phyloP scores from a whole-genome alignment of 2,888 invertebrate genomes.

The Agriotes lineatus region DNA sequence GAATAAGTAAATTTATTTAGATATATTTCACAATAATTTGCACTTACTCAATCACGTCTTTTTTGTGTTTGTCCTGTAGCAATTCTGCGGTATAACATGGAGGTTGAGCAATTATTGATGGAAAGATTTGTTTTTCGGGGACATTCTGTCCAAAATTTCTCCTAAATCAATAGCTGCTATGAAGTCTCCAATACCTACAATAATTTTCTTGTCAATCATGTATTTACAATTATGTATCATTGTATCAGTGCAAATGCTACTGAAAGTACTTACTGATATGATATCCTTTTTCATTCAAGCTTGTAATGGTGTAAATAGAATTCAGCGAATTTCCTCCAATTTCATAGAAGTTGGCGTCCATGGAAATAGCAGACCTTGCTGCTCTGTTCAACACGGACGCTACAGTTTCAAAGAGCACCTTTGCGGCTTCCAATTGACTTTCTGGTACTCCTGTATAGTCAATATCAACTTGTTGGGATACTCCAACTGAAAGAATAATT shows the following conservation, averaged over 20 bases:
- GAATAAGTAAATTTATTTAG: conserved; percentile 5
- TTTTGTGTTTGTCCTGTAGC: conserved; percentile 74
- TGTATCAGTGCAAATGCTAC: background rate
- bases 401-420: conserved; percentile 80
- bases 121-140: conserved; percentile 55
- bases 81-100: conserved; percentile 68
- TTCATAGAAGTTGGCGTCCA: conserved; percentile 83
- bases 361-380: conserved; percentile 72
- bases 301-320: conserved; percentile 85
- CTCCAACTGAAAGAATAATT: conserved; percentile 8
- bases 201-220: too few relatives aligned
- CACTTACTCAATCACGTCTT: conserved; percentile 78
- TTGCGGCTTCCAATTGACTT: conserved; percentile 73
- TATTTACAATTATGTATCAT: too few relatives aligned
- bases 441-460: conserved; percentile 76
- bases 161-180: conserved; percentile 78
- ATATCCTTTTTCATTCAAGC: conserved; percentile 81
- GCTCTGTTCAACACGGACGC: conserved; percentile 79
- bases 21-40: background rate
- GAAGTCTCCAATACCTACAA: conserved; percentile 83
- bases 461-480: conserved; percentile 66
- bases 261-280: conserved; percentile 72
- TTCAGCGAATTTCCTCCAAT: conserved; percentile 90
- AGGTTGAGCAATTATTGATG: conserved; percentile 48
- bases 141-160: conserved; percentile 76